Conservation (phyloP, 1,140 invertebrate genomes). For the Aporrectodea caliginosa region DNA sequence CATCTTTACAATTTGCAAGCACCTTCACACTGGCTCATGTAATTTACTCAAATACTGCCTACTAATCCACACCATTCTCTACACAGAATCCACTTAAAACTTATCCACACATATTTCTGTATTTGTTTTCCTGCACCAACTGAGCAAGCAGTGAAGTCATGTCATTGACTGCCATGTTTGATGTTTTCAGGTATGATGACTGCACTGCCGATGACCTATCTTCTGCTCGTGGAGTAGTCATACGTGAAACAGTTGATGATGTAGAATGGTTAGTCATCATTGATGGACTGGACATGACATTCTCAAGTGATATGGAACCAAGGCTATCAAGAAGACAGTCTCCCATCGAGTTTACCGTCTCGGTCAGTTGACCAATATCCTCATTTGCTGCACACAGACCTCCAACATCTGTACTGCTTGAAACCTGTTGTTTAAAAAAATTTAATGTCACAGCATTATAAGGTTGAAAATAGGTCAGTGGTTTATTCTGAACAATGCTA, state of each 20-base stretch:
- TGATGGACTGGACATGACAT: background rate
- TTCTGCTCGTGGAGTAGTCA: background rate
- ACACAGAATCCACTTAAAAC: too few species aligned
- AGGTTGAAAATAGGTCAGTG: background rate
- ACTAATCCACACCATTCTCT: too few species aligned
- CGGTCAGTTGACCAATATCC: background rate
- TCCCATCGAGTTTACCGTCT: background rate
- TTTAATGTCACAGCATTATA: too few species aligned
- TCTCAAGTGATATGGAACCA: background rate
- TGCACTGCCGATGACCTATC: background rate
- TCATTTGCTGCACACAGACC: background rate
- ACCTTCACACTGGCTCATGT: too few species aligned
- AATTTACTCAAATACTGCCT: too few species aligned
- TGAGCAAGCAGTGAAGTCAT: background rate
- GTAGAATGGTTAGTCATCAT: background rate
- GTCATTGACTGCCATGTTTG: background rate
- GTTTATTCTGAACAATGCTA: background rate
- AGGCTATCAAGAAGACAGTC: background rate
- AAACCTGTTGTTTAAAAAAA: too few species aligned
- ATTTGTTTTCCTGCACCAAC: background rate
- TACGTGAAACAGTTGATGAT: background rate
- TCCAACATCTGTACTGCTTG: background rate
- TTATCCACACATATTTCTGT: background rate
- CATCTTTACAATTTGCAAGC: too few species aligned
- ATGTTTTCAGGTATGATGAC: background rate